Evolutionary conservation across 2,113 vertebrate species (phyloP).

Genomic region (Cheilinus undulatus): DNA sequence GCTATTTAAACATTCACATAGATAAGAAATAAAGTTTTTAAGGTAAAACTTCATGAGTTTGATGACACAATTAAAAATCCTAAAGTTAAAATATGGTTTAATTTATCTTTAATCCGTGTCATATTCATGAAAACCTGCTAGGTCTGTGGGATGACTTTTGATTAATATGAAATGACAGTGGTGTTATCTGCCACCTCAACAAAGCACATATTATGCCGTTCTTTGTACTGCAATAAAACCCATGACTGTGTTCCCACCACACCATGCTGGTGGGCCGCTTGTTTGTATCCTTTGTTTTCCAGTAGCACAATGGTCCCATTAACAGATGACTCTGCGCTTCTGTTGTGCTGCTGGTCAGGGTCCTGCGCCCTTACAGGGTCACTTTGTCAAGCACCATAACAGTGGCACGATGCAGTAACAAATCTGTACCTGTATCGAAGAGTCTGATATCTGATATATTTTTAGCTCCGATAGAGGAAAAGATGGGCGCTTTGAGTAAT

Average conservation of each 20-base stretch:
- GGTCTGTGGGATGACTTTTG: slow-evolving; percentile 14
- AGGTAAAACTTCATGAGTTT: neutral
- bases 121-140: neutral
- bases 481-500: too few relatives aligned
- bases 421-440: slow-evolving; percentile 23
- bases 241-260: slow-evolving; percentile 30
- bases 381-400: slow-evolving; percentile 47
- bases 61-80: neutral
- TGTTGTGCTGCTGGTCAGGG: slow-evolving; percentile 66
- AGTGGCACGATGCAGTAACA: slow-evolving; percentile 15
- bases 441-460: neutral
- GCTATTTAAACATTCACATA: neutral
- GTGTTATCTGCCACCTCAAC: slow-evolving; percentile 38
- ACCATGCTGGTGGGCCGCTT: slow-evolving; percentile 23
- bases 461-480: too few relatives aligned
- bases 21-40: neutral
- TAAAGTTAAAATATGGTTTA: neutral
- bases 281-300: slow-evolving; percentile 64
- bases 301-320: slow-evolving; percentile 65
- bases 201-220: slow-evolving; percentile 45
- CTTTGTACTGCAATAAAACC: slow-evolving; percentile 19
- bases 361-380: slow-evolving; percentile 48
- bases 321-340: slow-evolving; percentile 76
- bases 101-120: neutral
- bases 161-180: slow-evolving; percentile 6